A percentile compares a stretch with the other conserved stretches of the same genome.
Conservation (phyloP, 2,888 invertebrate genomes). For the Protonemura montana region DNA sequence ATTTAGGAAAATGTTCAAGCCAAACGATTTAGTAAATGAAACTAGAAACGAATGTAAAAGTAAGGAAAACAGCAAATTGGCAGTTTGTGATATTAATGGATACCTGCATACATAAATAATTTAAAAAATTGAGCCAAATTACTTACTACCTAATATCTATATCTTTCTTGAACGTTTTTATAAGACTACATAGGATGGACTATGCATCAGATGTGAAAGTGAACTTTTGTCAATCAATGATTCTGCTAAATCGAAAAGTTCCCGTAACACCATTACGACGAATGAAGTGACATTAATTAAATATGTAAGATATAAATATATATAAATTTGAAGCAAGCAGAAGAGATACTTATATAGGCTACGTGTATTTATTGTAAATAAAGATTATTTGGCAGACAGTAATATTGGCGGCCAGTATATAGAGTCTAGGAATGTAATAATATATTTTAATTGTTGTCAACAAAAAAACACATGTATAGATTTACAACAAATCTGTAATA, state of each 20-base stretch:
- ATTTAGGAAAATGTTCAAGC: slow-evolving; percentile 16
- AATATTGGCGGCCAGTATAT: slow-evolving; percentile 49
- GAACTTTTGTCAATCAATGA: slow-evolving; percentile 41
- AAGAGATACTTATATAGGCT: slow-evolving; percentile 35
- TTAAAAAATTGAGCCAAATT: slow-evolving; percentile 39
- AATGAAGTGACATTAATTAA: slow-evolving; percentile 32
- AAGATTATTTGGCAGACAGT: slow-evolving; percentile 48
- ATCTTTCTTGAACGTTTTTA: slow-evolving; percentile 35
- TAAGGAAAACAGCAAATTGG: slow-evolving; percentile 41
- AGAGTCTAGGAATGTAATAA: slow-evolving; percentile 47
- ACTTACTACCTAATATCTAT: slow-evolving; percentile 30
- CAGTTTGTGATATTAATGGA: slow-evolving; percentile 42
- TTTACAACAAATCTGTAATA: slow-evolving; percentile 43
- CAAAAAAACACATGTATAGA: slow-evolving; percentile 49
- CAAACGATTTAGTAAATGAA: slow-evolving; percentile 29
- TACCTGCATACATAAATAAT: slow-evolving; percentile 37
- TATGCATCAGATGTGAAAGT: slow-evolving; percentile 27
- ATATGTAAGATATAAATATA: slow-evolving; percentile 38
- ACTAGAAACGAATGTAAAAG: slow-evolving; percentile 33
- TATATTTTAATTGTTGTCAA: slow-evolving; percentile 49
- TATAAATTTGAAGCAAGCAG: slow-evolving; percentile 35
- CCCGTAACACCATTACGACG: slow-evolving; percentile 27
- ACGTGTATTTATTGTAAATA: slow-evolving; percentile 50
- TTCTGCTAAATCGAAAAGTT: slow-evolving; percentile 32
- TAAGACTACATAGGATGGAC: slow-evolving; percentile 25